Percentiles rank a stretch among this genome's conserved stretches.
Conservation (phyloP, 2,888 invertebrate species). For the Cynaeus angustus region DNA sequence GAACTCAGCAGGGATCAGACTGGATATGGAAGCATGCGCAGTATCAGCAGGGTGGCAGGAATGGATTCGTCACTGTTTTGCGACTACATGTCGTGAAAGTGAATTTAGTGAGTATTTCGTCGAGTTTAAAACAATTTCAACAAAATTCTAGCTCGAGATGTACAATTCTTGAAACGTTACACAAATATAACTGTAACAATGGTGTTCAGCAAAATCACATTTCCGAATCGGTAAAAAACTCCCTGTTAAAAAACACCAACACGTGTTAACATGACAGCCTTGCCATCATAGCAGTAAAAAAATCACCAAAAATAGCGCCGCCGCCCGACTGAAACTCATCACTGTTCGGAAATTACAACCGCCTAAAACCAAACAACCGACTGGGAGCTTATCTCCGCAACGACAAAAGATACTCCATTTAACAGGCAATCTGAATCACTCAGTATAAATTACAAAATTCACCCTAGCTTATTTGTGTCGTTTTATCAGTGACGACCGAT, state of each 20-base stretch:
- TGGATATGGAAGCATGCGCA: conserved; percentile 55
- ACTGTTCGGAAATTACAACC: conserved; percentile 51
- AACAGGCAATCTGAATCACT: conserved; percentile 53
- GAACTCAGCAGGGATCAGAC: conserved; percentile 64
- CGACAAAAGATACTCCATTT: conserved; percentile 52
- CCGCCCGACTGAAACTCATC: conserved; percentile 46
- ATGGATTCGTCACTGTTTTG: conserved; percentile 23
- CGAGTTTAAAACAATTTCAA: too few species aligned
- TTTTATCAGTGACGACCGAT: conserved; percentile 39
- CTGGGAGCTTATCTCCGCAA: conserved; percentile 43
- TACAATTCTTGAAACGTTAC: neutral
- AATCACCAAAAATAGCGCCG: conserved; percentile 40
- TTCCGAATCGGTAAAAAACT: conserved; percentile 22
- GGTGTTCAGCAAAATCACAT: conserved; percentile 10
- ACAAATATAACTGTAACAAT: too few species aligned
- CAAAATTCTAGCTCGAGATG: too few species aligned
- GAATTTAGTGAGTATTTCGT: too few species aligned
- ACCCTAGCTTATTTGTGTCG: conserved; percentile 50
- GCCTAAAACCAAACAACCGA: conserved; percentile 48
- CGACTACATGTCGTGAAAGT: neutral
- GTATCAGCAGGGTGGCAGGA: conserved; percentile 26
- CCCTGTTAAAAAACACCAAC: conserved; percentile 26
- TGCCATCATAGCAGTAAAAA: conserved; percentile 20
- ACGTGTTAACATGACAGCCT: conserved; percentile 47
- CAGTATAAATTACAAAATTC: conserved; percentile 51